phyloP scores from a whole-genome alignment of 2,797 vertebrate genomes.

The Danio aesculapii region DNA sequence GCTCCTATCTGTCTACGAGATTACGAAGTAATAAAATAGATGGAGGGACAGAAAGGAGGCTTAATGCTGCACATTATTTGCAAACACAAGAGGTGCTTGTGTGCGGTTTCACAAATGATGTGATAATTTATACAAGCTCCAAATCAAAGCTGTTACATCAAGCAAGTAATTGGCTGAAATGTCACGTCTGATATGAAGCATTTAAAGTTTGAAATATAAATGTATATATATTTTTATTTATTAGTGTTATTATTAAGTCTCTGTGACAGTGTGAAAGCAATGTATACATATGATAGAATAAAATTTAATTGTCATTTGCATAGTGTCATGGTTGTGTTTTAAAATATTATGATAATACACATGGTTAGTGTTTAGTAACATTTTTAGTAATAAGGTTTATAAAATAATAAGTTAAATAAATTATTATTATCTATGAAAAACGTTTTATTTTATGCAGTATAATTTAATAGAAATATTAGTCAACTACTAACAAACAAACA shows the following conservation, averaged over 20 bases:
- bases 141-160: not conserved
- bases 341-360: too few species aligned
- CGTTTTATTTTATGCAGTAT: not conserved
- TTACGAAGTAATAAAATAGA: conserved; percentile 82
- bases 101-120: conserved; percentile 18
- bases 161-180: not conserved
- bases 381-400: too few species aligned
- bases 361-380: too few species aligned
- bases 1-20: conserved; percentile 79
- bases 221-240: too few species aligned
- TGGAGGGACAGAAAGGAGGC: conserved; percentile 68
- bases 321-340: too few species aligned
- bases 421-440: not conserved
- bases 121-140: not conserved
- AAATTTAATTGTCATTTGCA: too few species aligned
- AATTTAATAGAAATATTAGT: not conserved
- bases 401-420: not conserved
- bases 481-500: too few species aligned
- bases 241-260: too few species aligned
- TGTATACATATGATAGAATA: too few species aligned
- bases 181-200: not conserved
- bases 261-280: too few species aligned
- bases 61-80: conserved; percentile 71
- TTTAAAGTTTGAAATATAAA: not conserved
- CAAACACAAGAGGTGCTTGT: conserved; percentile 42